Conservation (phyloP, 2,797 vertebrate genomes). For the Notolabrus celidotus region DNA sequence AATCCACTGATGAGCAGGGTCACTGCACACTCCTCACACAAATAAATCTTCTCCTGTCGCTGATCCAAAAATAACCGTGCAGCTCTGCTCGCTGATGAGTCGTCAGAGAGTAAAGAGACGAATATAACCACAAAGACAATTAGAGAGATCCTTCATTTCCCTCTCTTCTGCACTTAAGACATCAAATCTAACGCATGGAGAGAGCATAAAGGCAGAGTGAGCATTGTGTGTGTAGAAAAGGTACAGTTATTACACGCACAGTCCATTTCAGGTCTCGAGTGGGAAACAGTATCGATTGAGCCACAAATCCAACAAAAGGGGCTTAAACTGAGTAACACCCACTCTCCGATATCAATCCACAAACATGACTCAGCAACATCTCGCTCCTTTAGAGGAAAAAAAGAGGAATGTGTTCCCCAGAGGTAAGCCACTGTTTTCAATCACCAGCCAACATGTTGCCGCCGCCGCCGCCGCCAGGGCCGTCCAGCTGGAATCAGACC, state of each 20-base stretch:
- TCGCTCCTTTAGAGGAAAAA: constrained; percentile 31
- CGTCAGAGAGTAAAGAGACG: background rate
- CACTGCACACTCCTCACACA: constrained; percentile 54
- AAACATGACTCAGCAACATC: constrained; percentile 68
- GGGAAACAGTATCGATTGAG: constrained; percentile 73
- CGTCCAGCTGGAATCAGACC: constrained; percentile 71
- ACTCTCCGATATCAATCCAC: constrained; percentile 67
- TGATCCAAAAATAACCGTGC: constrained; percentile 62
- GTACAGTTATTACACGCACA: constrained; percentile 61
- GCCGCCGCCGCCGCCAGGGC: constrained; percentile 32
- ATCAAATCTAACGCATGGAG: constrained; percentile 19
- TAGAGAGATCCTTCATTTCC: background rate
- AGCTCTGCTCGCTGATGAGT: constrained; percentile 15
- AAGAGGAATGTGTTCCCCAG: constrained; percentile 44
- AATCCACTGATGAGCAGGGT: constrained; percentile 77
- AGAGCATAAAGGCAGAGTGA: constrained; percentile 21
- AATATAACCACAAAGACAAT: constrained; percentile 13
- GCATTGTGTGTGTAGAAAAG: constrained; percentile 52
- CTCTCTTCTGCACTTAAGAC: constrained; percentile 9
- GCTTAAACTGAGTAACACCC: constrained; percentile 69
- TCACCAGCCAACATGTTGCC: constrained; percentile 66
- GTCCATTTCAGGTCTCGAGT: constrained; percentile 69
- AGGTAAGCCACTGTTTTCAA: constrained; percentile 65
- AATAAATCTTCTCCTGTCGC: constrained; percentile 65
- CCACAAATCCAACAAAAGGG: constrained; percentile 76